Percentiles rank a stretch among this genome's conserved stretches.
Conservation (phyloP, 2,113 vertebrate genomes). For the Cavia aperea region DNA sequence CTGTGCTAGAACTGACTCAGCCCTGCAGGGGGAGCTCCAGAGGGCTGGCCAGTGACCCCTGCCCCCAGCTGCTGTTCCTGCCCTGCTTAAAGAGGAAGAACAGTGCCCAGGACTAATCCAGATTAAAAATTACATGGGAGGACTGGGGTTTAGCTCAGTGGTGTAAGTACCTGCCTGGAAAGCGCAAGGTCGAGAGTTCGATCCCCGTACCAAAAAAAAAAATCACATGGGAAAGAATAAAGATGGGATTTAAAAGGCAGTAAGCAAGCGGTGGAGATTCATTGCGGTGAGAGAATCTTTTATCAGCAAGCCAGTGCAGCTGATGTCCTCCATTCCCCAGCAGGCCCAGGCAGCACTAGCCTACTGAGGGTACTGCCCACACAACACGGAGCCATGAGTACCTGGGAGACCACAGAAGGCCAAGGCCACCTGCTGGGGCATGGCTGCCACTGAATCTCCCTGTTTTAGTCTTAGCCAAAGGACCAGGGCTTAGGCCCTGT, state of each 20-base stretch:
- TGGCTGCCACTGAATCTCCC: background rate
- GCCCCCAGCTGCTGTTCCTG: background rate
- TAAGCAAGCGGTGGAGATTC: background rate
- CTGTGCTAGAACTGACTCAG: background rate
- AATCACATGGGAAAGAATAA: background rate
- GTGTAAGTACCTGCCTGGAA: too few relatives aligned
- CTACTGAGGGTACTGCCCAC: background rate
- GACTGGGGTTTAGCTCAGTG: too few relatives aligned
- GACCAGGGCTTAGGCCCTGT: background rate
- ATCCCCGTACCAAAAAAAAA: too few relatives aligned
- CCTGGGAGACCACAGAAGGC: background rate
- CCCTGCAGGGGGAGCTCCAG: background rate
- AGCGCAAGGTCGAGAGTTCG: too few relatives aligned
- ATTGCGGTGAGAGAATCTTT: too few relatives aligned
- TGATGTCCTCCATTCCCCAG: background rate
- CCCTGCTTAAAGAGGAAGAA: background rate
- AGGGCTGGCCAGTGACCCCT: background rate
- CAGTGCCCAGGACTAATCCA: rapidly evolving
- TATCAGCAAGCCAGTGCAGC: background rate
- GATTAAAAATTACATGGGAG: background rate
- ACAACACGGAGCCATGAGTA: background rate
- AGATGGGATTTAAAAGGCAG: background rate
- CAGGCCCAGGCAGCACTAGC: background rate
- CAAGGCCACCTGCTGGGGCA: background rate
- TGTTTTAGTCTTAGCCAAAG: background rate